Conservation (phyloP, 2,113 vertebrate species). For the Enhydra lutris region DNA sequence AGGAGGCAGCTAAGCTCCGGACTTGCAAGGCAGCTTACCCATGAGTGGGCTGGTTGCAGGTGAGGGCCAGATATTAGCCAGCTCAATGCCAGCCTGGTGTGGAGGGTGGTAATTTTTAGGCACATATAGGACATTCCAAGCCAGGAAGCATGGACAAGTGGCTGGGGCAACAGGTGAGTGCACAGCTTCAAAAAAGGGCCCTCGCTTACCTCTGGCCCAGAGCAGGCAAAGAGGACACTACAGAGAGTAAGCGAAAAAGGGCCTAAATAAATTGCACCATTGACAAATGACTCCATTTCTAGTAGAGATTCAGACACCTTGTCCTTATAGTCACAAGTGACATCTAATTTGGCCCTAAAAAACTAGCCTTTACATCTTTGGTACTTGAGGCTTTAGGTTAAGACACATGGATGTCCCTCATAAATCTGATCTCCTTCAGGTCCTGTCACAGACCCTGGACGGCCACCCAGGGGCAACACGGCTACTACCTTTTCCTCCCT, state of each 20-base stretch:
- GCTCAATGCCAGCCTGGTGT: background rate
- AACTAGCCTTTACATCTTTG: constrained; percentile 79
- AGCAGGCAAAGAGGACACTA: constrained; percentile 63
- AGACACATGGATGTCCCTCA: constrained; percentile 73
- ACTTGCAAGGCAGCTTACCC: background rate
- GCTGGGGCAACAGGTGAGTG: background rate
- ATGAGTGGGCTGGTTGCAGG: background rate
- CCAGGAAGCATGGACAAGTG: background rate
- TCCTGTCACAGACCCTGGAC: constrained; percentile 41
- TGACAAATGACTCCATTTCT: constrained; percentile 82
- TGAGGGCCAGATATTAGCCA: background rate
- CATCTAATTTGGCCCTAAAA: constrained; percentile 83
- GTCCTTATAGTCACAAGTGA: constrained; percentile 83
- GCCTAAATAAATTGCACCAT: constrained; percentile 56
- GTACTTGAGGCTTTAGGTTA: constrained; percentile 82
- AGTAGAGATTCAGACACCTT: constrained; percentile 81
- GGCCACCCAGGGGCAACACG: constrained; percentile 43
- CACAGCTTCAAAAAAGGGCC: constrained; percentile 21
- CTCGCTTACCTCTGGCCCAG: constrained; percentile 52
- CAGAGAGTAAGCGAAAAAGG: constrained; percentile 66
- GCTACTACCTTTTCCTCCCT: constrained; percentile 52
- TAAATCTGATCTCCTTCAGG: constrained; percentile 81
- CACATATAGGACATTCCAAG: background rate
- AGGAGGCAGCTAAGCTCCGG: background rate
- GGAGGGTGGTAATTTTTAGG: rapidly evolving